Base-by-base conservation (phyloP, 2,113 vertebrate species). In the Neodontobutis hainanensis region DNA sequence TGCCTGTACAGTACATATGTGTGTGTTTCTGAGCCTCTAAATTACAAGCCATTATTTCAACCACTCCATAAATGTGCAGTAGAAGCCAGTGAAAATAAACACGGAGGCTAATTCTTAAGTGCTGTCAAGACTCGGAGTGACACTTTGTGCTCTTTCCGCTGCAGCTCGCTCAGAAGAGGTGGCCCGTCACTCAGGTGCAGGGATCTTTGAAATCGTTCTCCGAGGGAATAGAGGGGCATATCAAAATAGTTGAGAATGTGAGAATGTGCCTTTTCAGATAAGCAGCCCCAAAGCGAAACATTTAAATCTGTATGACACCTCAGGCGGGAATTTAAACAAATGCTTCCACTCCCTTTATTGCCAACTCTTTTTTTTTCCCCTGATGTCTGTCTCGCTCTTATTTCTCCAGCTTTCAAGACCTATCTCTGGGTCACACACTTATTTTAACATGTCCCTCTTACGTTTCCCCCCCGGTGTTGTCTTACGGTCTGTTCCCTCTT, bases 261-360 rank as follows among this genome's bases (percentile, higher is more conserved):
- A 36, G 52, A 27, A 27, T 27, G 19, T 27, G 52, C 52, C 27
- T 83, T 87, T 86, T 83, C 42, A 86, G 86, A 87, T 86, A 85
- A 87, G 82, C 46, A 51, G 49, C 72, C 72, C 48, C 0, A 58
- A 69, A 80, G 79, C 73, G 68, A 80, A 82, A 82, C 86, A 83
- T 88, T 88, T 88, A 85, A 82, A 85, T 85, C 71, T 60, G 52
- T 48, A 27, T 71, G 81, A 85, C 85, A 82, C 84, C 81, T 83
- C 70, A 55, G 83, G 80, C 66, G 44, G 75, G 72, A 85, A 73
- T 86, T 89, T 85, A 79, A 86, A 85, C 86, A 85, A 88, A 89
- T 80, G 72, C 68, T 78, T 83, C 63, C 77, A 47, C 68, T 70
- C 5, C 5, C 68, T 81, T 78, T 80, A 81, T 65, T 68, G 57